phyloP scores from a whole-genome alignment of 1,140 invertebrate genomes.

The Calephelis virginiensis region DNA sequence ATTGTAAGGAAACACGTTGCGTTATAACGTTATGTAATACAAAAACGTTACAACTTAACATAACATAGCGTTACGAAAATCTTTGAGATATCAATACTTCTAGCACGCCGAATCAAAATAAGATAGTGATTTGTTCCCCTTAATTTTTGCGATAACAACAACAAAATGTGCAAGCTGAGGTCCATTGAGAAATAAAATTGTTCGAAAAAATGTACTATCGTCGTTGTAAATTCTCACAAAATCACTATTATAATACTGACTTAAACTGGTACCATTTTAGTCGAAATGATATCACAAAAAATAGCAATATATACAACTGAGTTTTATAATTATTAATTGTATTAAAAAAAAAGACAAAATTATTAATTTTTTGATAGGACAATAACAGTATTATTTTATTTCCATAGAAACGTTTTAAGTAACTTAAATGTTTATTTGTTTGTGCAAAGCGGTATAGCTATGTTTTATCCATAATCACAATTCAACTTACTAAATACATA shows the following conservation, averaged over 20 bases:
- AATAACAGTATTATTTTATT: not conserved
- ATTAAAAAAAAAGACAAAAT: conserved; percentile 1
- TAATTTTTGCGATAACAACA: no score
- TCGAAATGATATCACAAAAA: conserved; percentile 16
- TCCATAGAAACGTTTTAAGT: not conserved
- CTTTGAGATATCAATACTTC: no score
- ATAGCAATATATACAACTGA: conserved; percentile 18
- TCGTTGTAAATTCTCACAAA: conserved; percentile 75
- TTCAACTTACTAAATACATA: conserved; percentile 29
- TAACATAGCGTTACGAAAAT: no score
- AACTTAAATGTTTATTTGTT: conserved; percentile 14
- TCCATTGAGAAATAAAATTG: conserved; percentile 10
- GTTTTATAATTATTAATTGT: not conserved
- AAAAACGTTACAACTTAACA: no score
- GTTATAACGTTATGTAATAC: no score
- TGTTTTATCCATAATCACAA: conserved; percentile 15
- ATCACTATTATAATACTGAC: conserved; percentile 70
- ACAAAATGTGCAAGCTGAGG: not conserved
- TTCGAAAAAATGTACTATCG: conserved; percentile 55
- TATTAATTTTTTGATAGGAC: conserved; percentile 1
- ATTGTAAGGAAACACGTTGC: no score
- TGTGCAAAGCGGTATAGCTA: conserved; percentile 20
- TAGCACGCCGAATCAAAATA: no score
- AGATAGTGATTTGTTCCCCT: no score
- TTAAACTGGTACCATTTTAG: conserved; percentile 60